Conservation (phyloP, 2,888 invertebrate species). For the Sarcophaga caerulescens region DNA sequence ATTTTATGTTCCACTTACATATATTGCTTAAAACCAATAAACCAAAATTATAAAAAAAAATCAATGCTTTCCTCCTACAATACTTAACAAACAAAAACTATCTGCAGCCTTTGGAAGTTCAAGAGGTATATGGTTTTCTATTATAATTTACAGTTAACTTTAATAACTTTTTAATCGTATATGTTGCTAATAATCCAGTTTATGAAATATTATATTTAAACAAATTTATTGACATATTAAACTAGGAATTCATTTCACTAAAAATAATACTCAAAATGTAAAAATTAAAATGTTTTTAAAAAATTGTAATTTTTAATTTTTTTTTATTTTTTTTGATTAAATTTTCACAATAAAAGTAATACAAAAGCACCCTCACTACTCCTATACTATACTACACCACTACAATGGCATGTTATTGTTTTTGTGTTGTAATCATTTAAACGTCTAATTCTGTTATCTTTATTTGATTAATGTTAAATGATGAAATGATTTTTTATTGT, state of each 20-base stretch:
- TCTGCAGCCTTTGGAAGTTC: constrained; percentile 86
- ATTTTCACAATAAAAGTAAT: not conserved
- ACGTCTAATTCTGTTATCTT: not conserved
- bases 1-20: constrained; percentile 51
- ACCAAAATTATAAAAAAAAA: constrained; percentile 52
- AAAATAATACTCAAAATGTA: not conserved
- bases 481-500: no score
- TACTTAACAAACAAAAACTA: constrained; percentile 55
- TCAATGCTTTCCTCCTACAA: constrained; percentile 71
- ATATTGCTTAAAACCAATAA: constrained; percentile 54
- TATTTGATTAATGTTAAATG: not conserved
- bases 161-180: constrained; percentile 70
- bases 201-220: not conserved
- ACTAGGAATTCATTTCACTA: not conserved
- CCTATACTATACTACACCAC: not conserved
- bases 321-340: not conserved
- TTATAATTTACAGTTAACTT: constrained; percentile 65
- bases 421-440: constrained; percentile 14
- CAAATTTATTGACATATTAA: not conserved
- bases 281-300: not conserved
- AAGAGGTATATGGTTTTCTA: constrained; percentile 83
- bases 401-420: constrained; percentile 19
- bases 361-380: not conserved
- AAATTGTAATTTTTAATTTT: not conserved
- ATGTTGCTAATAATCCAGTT: constrained; percentile 57